These are phyloP conservation scores for Epinephelus malabaricus DNA, from an alignment of 2,797 vertebrate genomes.

Conservation along the genomic window DNA sequence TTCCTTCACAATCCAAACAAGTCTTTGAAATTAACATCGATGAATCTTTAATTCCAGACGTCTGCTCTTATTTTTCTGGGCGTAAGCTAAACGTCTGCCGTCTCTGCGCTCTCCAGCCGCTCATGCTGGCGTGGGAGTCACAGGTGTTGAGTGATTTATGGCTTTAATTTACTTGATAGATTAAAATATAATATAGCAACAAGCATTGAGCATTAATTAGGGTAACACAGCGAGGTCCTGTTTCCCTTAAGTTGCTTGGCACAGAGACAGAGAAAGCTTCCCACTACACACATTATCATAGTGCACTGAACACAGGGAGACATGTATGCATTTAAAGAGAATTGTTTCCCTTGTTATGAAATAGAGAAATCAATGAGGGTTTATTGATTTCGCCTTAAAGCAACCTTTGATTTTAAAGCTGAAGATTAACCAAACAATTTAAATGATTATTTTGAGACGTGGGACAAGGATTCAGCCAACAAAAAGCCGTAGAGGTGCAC, in stretches of 20 bases:
- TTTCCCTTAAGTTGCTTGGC: conserved; percentile 45
- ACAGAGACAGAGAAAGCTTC: conserved; percentile 49
- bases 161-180: conserved; percentile 79
- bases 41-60: conserved; percentile 40
- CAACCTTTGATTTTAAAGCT: neutral
- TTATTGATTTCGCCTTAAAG: conserved; percentile 22
- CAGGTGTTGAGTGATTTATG: conserved; percentile 81
- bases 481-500: neutral
- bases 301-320: conserved; percentile 1
- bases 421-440: neutral
- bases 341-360: neutral
- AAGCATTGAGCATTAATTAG: conserved; percentile 63
- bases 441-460: neutral
- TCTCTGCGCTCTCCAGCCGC: conserved; percentile 33
- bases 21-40: neutral
- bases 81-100: conserved; percentile 61
- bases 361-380: neutral
- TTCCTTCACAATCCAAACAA: conserved; percentile 16
- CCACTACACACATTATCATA: conserved; percentile 20
- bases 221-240: conserved; percentile 42
- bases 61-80: conserved; percentile 45
- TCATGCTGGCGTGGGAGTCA: conserved; percentile 65
- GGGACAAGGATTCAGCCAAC: neutral
- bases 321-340: conserved; percentile 2
- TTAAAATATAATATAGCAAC: conserved; percentile 69